Percentiles rank a stretch among this genome's conserved stretches.
These are phyloP conservation scores for Scortum barcoo DNA, from an alignment of 2,113 vertebrate species.

Conservation along the genomic window DNA sequence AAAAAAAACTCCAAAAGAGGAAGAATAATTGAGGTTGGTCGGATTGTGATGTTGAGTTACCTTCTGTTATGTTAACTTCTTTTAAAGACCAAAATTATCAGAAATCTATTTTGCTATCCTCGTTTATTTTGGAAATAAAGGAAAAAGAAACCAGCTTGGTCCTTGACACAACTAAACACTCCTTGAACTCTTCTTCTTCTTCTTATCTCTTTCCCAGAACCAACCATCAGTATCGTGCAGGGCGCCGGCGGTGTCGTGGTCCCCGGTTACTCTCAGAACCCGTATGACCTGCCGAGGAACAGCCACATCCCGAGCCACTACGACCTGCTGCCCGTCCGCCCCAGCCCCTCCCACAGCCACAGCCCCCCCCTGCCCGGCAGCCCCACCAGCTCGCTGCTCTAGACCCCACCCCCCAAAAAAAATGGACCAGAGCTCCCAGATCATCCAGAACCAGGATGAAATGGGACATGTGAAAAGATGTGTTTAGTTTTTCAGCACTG, in stretches of 20 bases:
- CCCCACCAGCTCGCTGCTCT: slow-evolving; percentile 82
- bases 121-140: too few relatives aligned
- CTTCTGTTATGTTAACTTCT: too few relatives aligned
- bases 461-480: background rate
- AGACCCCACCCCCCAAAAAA: slow-evolving; percentile 2
- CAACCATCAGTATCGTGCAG: slow-evolving; percentile 90
- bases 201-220: slow-evolving; percentile 83
- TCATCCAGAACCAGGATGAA: slow-evolving; percentile 13
- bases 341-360: slow-evolving; percentile 88
- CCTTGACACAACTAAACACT: too few relatives aligned
- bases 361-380: slow-evolving; percentile 85
- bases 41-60: too few relatives aligned
- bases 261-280: slow-evolving; percentile 88
- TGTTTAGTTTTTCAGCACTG: background rate
- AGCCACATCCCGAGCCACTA: slow-evolving; percentile 95
- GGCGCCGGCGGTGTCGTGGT: slow-evolving; percentile 76
- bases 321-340: slow-evolving; percentile 91
- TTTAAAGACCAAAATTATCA: too few relatives aligned
- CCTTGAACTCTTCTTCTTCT: background rate
- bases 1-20: too few relatives aligned
- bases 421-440: slow-evolving; percentile 4
- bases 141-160: too few relatives aligned
- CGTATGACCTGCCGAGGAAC: slow-evolving; percentile 93
- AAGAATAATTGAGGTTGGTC: too few relatives aligned
- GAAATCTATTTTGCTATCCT: too few relatives aligned